Evolutionary conservation across 2,888 invertebrate genomes (phyloP).

Genomic region (Tachystola acroxantha): DNA sequence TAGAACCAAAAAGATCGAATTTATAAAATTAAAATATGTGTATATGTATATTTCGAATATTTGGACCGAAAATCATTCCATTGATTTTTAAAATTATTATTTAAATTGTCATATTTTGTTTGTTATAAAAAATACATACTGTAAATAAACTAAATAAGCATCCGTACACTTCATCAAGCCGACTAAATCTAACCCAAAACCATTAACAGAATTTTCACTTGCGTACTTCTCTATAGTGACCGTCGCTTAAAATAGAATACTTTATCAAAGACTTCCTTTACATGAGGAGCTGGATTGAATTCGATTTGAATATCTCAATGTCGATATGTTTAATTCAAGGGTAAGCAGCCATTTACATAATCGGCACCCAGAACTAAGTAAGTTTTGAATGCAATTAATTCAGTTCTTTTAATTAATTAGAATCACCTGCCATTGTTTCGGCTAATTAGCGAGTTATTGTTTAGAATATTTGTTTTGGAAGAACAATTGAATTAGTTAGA

Average conservation of each 20-base stretch:
- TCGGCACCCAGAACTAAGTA: conserved; percentile 1
- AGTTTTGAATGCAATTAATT: background rate
- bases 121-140: no score
- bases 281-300: conserved; percentile 40
- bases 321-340: conserved; percentile 10
- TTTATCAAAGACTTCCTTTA: conserved; percentile 56
- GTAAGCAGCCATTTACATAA: background rate
- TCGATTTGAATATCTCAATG: conserved; percentile 46
- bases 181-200: no score
- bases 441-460: background rate
- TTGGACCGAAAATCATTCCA: no score
- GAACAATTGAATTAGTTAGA: background rate
- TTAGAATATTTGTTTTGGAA: background rate
- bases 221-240: conserved; percentile 25
- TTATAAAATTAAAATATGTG: no score
- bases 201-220: conserved; percentile 31
- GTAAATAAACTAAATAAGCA: no score
- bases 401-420: background rate
- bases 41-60: no score
- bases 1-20: no score
- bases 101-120: no score
- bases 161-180: no score
- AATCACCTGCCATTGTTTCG: background rate
- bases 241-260: conserved; percentile 51
- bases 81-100: no score